phyloP scores from a whole-genome alignment of 92 coral and sea anemone species.

The Hydrozoanthus gracilis region DNA sequence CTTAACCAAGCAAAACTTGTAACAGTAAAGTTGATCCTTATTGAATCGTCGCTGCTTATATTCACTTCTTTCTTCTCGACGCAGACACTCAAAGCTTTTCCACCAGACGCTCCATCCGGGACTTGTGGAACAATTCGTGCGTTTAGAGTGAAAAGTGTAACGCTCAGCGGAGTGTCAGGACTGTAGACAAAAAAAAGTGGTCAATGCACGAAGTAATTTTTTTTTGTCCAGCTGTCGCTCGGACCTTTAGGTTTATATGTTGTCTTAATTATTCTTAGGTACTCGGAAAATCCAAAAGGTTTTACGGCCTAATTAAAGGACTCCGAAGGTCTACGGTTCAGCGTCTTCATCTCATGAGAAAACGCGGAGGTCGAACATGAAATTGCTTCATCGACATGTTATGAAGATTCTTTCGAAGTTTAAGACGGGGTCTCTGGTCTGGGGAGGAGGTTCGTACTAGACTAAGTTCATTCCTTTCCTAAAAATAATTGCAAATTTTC shows the following conservation, averaged over 20 bases:
- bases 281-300: no score
- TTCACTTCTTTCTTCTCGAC: conserved; percentile 5
- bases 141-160: not conserved
- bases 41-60: not conserved
- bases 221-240: not conserved
- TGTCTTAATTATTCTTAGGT: no score
- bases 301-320: no score
- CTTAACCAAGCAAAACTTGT: not conserved
- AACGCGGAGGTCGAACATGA: no score
- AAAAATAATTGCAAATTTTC: no score
- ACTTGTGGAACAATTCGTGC: conserved; percentile 17
- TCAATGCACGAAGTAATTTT: not conserved
- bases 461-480: no score
- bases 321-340: no score
- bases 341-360: no score
- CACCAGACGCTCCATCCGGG: not conserved
- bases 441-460: no score
- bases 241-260: not conserved
- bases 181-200: not conserved
- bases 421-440: no score
- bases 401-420: no score
- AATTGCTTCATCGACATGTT: no score
- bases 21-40: not conserved
- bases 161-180: not conserved
- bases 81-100: conserved; percentile 32